These are phyloP conservation scores for Typhlichthys subterraneus DNA, from an alignment of 2,797 vertebrate species.

Conservation along the genomic window DNA sequence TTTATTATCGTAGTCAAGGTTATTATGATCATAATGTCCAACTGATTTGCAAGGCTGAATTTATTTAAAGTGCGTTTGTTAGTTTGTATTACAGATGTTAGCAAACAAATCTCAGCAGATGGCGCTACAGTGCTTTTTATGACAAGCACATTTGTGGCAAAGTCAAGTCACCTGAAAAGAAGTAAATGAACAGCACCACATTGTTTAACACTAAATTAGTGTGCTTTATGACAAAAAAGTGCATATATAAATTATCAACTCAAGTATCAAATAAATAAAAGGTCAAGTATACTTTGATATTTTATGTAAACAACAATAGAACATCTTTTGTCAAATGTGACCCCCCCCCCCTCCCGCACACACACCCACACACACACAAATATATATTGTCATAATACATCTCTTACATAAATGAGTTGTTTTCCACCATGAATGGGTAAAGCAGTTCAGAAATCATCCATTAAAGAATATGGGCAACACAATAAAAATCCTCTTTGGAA, in stretches of 20 bases:
- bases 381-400: slow-evolving; percentile 22
- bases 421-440: slow-evolving; percentile 35
- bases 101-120: slow-evolving; percentile 46
- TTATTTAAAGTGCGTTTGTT: neutral
- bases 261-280: too few species aligned
- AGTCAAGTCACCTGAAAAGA: too few species aligned
- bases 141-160: neutral
- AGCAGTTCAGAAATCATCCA: slow-evolving; percentile 53
- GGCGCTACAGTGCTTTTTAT: slow-evolving; percentile 37
- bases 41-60: too few species aligned
- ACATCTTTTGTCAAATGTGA: neutral
- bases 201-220: neutral
- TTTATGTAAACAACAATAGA: neutral
- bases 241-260: too few species aligned
- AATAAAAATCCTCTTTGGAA: slow-evolving; percentile 50
- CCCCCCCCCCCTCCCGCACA: neutral
- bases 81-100: neutral
- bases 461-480: slow-evolving; percentile 41
- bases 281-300: too few species aligned
- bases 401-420: slow-evolving; percentile 8
- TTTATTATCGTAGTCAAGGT: too few species aligned
- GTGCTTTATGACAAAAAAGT: too few species aligned
- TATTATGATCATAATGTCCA: too few species aligned
- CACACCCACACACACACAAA: slow-evolving; percentile 8
- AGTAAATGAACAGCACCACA: too few species aligned